These are phyloP conservation scores for Cephus sareptanus DNA, from an alignment of 2,888 invertebrate species.

Conservation along the genomic window DNA sequence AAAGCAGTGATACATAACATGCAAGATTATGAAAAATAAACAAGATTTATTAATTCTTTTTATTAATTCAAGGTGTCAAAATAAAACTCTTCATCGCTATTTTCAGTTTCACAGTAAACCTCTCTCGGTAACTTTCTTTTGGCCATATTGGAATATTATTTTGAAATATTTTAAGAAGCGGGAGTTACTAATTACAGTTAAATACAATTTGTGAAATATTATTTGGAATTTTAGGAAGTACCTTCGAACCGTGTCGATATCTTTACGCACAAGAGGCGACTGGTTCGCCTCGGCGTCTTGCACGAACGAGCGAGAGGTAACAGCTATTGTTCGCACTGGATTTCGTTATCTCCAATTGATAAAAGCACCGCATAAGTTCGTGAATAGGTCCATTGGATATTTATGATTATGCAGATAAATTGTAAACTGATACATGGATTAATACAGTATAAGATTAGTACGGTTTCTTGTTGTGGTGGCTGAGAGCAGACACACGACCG, in stretches of 20 bases:
- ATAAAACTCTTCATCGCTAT: too few relatives aligned
- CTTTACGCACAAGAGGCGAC: neutral
- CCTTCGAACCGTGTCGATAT: neutral
- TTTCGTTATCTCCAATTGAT: neutral
- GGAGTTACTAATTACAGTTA: neutral
- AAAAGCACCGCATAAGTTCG: neutral
- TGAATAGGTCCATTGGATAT: neutral
- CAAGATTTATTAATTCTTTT: too few relatives aligned
- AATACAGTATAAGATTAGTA: slow-evolving; percentile 12
- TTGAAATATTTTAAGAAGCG: neutral
- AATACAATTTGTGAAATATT: neutral
- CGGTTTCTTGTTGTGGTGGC: slow-evolving; percentile 12
- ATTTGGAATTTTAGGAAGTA: neutral
- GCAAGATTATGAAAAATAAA: too few relatives aligned
- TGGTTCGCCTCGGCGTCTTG: neutral
- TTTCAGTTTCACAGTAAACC: too few relatives aligned
- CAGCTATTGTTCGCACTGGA: neutral
- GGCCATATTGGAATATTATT: too few relatives aligned
- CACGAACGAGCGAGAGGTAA: neutral
- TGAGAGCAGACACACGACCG: slow-evolving; percentile 3
- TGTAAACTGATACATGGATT: slow-evolving; percentile 13
- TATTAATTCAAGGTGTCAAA: too few relatives aligned
- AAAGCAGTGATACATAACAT: too few relatives aligned
- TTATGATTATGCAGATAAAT: slow-evolving; percentile 2
- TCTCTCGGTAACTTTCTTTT: too few relatives aligned